These are phyloP conservation scores for Xestia c-nigrum DNA, from an alignment of 2,888 invertebrate genomes.

Conservation along the genomic window DNA sequence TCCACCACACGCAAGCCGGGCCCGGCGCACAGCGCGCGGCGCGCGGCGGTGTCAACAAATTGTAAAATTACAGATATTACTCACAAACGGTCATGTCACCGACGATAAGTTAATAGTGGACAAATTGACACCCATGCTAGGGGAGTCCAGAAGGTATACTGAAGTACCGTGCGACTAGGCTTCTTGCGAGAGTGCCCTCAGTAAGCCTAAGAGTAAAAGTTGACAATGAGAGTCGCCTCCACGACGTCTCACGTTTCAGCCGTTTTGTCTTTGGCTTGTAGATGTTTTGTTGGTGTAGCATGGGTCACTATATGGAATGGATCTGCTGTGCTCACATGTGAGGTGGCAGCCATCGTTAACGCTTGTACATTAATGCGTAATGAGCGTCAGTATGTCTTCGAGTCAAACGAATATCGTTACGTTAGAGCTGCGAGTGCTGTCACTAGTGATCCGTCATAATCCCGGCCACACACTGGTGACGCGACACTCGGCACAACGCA, in stretches of 20 bases:
- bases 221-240: no score
- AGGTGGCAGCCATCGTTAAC: conserved; percentile 3
- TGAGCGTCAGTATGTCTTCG: conserved; percentile 28
- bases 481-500: conserved; percentile 6
- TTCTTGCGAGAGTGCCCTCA: no score
- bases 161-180: no score
- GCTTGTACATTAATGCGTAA: conserved; percentile 7
- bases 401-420: not conserved
- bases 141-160: conserved; percentile 18
- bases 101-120: conserved; percentile 28
- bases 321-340: not conserved
- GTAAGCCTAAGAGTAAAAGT: not conserved
- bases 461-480: conserved; percentile 11
- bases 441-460: not conserved
- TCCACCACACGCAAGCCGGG: not conserved
- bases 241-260: not conserved
- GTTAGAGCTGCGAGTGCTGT: not conserved
- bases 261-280: not conserved
- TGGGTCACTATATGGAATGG: not conserved
- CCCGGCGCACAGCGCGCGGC: not conserved
- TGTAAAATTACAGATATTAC: conserved; percentile 47
- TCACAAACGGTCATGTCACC: conserved; percentile 25
- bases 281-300: no score
- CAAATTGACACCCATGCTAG: not conserved
- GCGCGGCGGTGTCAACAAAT: conserved; percentile 7